Evolutionary conservation across 35 echinoderm and acorn worm species (phyloP).

Genomic region (Eucidaris tribuloides): DNA sequence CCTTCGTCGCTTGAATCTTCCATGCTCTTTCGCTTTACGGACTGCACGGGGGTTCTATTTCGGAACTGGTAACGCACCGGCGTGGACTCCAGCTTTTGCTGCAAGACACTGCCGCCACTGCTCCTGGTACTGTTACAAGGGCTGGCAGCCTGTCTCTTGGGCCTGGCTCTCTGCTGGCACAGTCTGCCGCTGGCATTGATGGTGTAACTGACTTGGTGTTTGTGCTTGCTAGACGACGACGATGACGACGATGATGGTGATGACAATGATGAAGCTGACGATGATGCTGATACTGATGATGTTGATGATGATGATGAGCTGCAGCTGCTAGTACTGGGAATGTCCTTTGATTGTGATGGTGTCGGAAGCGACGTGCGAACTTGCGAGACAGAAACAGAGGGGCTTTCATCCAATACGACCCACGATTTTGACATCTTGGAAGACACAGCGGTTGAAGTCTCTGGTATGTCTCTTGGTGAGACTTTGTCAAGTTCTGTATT

Average conservation of each 20-base stretch:
- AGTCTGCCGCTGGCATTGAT: constrained; percentile 17
- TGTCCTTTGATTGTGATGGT: not conserved
- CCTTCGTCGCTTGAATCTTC: constrained; percentile 20
- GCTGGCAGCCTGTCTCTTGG: not conserved
- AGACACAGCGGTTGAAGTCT: no score
- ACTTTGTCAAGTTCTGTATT: no score
- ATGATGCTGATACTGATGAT: no score
- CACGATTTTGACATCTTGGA: constrained; percentile 10
- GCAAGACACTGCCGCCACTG: not conserved
- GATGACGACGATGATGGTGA: constrained; percentile 4
- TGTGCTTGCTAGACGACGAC: not conserved
- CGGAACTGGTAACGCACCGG: constrained; percentile 16
- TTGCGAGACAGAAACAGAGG: no score
- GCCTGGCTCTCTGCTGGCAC: not conserved
- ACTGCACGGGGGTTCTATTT: not conserved
- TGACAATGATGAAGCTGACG: not conserved
- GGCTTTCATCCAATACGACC: constrained; percentile 8
- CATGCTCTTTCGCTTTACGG: constrained; percentile 24
- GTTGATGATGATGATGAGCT: not conserved
- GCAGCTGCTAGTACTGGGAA: not conserved
- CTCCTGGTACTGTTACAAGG: not conserved
- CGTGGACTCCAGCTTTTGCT: not conserved
- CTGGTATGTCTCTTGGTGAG: no score
- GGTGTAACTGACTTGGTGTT: not conserved
- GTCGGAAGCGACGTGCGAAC: no score